Base-by-base conservation (phyloP, 2,888 invertebrate genomes). In the Amphipyra tragopoginis region DNA sequence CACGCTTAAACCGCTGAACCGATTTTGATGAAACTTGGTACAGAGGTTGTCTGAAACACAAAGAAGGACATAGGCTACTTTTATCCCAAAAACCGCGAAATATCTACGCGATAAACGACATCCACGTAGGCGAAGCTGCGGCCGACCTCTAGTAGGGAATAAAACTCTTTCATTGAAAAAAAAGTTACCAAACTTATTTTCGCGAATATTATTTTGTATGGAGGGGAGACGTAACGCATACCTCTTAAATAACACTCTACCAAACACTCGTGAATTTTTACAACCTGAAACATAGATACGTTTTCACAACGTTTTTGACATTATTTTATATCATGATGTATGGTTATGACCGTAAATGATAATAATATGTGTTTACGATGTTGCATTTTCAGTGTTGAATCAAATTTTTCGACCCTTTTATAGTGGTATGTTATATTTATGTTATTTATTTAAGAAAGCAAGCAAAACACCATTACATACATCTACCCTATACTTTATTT, bases 331-430 rank as follows among this genome's bases (percentile, higher is more conserved):
- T 73, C 74, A 77, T 75, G 75, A 76, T 81, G 80, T 81, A 67
- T 51, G 59, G 73, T 68, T 60, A 63, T 70, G 80, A 78, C 77
- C 77, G 56, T 77, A 70, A 72, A 78, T 80, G 83, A 82, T 84
- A 72, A 78, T 80, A 83, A 82, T 84, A 70, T 70, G 82, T 85
- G 83, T 89, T 87, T 86, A 89, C 83, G 86, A 83, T 70, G 71
- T 76, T 55, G 72, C 80, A 82, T 79, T 72, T 83, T 78, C 65
- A 71, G 74, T 80, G 81, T 80, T 81, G 82, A 86, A 81, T 81
- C 78, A 76, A 58, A 70, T 65, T 74, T 62, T 70, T 63, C 51
- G 56, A 63, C 60, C 73, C 70, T 61, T 72, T 71, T 59, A 57
- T 57, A 59, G 51, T 47, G 38, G 52, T 61, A 69, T 42, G 62